Evolutionary conservation across 2,797 vertebrate species (phyloP).

Genomic region (Rhynchonycteris naso): DNA sequence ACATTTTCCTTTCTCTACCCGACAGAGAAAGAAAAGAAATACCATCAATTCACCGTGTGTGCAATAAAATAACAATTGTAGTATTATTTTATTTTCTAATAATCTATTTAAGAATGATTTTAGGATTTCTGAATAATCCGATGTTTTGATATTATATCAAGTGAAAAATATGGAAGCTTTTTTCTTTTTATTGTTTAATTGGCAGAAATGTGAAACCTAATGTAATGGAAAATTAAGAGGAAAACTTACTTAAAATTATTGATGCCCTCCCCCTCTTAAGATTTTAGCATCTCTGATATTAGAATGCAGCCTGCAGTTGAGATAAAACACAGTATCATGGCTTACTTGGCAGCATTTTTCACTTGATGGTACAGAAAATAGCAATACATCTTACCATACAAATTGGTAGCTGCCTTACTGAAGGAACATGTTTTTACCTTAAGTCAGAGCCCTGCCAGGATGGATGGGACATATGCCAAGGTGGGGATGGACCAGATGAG

Average conservation of each 20-base stretch:
- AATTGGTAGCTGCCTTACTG: background rate
- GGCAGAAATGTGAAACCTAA: background rate
- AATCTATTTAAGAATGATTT: background rate
- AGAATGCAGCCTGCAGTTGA: background rate
- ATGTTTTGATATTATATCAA: background rate
- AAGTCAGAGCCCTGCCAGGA: background rate
- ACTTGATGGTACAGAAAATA: background rate
- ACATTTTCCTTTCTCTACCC: conserved; percentile 80
- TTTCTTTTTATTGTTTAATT: background rate
- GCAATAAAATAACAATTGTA: conserved; percentile 48
- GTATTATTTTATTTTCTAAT: background rate
- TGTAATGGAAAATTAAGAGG: background rate
- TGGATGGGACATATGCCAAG: too few relatives aligned
- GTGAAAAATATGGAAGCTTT: background rate
- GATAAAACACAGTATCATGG: background rate
- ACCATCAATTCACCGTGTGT: conserved; percentile 18
- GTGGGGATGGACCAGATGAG: background rate
- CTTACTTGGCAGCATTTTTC: background rate
- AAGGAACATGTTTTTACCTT: background rate
- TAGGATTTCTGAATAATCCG: background rate
- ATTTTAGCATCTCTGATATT: background rate
- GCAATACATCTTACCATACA: background rate
- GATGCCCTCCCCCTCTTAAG: background rate
- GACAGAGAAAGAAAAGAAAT: conserved; percentile 34
- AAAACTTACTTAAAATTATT: background rate